phyloP scores from a whole-genome alignment of 2,113 vertebrate genomes.

The Sus scrofa region DNA sequence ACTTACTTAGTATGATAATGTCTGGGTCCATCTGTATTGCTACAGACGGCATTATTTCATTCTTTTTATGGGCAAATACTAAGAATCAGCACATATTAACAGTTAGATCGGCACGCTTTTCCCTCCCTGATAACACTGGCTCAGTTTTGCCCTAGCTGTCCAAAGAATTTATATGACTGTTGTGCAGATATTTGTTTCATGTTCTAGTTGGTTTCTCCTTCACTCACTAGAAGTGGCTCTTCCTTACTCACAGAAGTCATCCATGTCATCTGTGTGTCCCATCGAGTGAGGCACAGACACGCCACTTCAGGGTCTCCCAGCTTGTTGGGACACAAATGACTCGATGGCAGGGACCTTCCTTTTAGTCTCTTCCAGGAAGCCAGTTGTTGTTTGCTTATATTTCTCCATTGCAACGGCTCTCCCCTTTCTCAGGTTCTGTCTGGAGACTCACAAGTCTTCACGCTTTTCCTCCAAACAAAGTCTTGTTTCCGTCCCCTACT shows the following conservation, averaged over 20 bases:
- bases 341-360: not conserved
- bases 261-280: not conserved
- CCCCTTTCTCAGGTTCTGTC: not conserved
- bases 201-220: not conserved
- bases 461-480: not conserved
- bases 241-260: not conserved
- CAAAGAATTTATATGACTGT: not conserved
- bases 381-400: not conserved
- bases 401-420: not conserved
- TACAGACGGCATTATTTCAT: too few relatives aligned
- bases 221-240: not conserved
- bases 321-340: not conserved
- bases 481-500: not conserved
- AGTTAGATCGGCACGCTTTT: not conserved
- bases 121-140: not conserved
- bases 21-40: too few relatives aligned
- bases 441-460: not conserved
- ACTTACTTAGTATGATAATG: too few relatives aligned
- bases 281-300: not conserved
- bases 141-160: not conserved
- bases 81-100: not conserved
- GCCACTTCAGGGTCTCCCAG: not conserved
- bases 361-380: not conserved
- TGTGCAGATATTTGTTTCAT: not conserved
- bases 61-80: not conserved